These are phyloP conservation scores for Hipparchia semele DNA, from an alignment of 2,888 invertebrate species.

Conservation along the genomic window DNA sequence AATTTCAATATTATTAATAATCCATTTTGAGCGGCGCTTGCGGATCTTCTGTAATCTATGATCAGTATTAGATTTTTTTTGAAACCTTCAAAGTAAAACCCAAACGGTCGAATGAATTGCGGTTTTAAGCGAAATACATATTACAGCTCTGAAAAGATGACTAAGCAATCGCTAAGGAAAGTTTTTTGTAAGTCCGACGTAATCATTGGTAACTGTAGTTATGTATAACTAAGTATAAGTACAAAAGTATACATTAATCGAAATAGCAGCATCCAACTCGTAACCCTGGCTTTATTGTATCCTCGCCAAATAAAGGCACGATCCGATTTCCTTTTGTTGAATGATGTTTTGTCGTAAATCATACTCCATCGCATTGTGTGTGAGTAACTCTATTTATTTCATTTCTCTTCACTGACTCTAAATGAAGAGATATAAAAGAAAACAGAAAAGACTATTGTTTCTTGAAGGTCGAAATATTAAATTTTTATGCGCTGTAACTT, in stretches of 20 bases:
- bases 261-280: conserved; percentile 35
- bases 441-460: conserved; percentile 47
- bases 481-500: conserved; percentile 33
- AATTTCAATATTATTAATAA: too few relatives aligned
- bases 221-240: background rate
- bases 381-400: conserved; percentile 51
- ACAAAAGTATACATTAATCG: conserved; percentile 17
- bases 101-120: too few relatives aligned
- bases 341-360: conserved; percentile 61
- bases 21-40: too few relatives aligned
- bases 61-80: too few relatives aligned
- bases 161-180: too few relatives aligned
- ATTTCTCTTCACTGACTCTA: conserved; percentile 42
- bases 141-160: too few relatives aligned
- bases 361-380: conserved; percentile 49
- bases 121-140: too few relatives aligned
- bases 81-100: too few relatives aligned
- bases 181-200: too few relatives aligned
- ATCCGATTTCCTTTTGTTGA: conserved; percentile 47
- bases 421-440: conserved; percentile 47
- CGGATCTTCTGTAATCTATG: too few relatives aligned
- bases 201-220: too few relatives aligned
- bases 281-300: conserved; percentile 41
- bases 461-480: conserved; percentile 42
- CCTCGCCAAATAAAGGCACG: conserved; percentile 44